phyloP scores from a whole-genome alignment of 1,140 invertebrate genomes.

The Ooceraea biroi region DNA sequence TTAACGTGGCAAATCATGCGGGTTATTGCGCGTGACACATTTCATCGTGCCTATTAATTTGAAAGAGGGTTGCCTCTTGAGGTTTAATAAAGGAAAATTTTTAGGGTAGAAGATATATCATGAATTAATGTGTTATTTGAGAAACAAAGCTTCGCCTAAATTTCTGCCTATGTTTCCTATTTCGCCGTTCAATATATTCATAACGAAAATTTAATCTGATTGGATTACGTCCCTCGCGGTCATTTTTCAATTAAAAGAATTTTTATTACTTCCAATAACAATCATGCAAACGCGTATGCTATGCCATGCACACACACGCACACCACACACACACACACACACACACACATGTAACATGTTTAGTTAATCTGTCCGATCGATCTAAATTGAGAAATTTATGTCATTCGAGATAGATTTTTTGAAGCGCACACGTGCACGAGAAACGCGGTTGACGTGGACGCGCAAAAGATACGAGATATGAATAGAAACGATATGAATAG shows the following conservation, averaged over 20 bases:
- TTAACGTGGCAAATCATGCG: conserved; percentile 28
- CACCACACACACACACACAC: too few species aligned
- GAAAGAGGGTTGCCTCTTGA: neutral
- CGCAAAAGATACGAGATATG: neutral
- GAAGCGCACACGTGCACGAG: neutral
- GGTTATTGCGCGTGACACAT: neutral
- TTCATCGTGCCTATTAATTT: neutral
- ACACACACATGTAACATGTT: neutral
- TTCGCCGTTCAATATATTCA: conserved; percentile 6
- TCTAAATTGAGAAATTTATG: neutral
- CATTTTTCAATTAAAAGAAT: neutral
- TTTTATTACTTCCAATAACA: neutral
- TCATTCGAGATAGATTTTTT: neutral
- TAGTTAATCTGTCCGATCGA: neutral
- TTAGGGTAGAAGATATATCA: neutral
- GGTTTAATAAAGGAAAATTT: neutral
- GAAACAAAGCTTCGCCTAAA: neutral
- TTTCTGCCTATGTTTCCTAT: neutral
- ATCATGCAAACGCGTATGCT: neutral
- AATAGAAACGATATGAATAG: neutral
- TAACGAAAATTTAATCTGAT: neutral
- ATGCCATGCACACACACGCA: neutral
- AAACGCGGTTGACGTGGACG: neutral
- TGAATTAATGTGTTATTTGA: neutral
- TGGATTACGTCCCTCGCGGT: neutral